These are phyloP conservation scores for Drosophila borborema DNA, from an alignment of 2,888 invertebrate genomes.

Conservation along the genomic window DNA sequence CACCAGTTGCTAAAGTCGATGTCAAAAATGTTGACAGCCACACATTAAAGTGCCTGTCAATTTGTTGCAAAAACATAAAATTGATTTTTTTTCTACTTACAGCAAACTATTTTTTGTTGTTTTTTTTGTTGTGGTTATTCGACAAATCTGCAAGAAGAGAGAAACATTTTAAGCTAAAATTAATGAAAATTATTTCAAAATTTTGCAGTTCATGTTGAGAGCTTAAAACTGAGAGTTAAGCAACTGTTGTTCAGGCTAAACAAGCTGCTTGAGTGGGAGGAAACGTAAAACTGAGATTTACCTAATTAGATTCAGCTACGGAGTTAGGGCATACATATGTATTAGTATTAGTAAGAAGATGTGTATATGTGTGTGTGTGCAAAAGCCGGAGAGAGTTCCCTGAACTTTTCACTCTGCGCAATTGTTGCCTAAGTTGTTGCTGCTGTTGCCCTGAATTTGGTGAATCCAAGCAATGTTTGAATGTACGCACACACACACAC, in stretches of 20 bases:
- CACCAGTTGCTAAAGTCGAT: background rate
- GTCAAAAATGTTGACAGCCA: constrained; percentile 9
- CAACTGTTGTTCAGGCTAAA: background rate
- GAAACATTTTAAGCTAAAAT: background rate
- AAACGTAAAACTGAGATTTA: constrained; percentile 13
- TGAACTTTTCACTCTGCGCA: constrained; percentile 42
- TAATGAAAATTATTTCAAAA: background rate
- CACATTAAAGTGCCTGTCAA: constrained; percentile 19
- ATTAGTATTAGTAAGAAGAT: background rate
- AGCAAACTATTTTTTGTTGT: background rate
- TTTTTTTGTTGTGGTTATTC: background rate
- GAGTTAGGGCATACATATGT: background rate
- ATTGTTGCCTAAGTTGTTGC: constrained; percentile 25
- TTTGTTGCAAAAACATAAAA: background rate
- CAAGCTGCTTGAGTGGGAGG: constrained; percentile 6
- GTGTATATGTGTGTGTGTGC: background rate
- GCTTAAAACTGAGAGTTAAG: background rate
- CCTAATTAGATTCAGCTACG: constrained; percentile 10
- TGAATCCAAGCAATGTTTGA: constrained; percentile 58
- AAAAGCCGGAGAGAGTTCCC: constrained; percentile 31
- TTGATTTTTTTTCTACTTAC: constrained; percentile 10
- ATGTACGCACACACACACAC: background rate
- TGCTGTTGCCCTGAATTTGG: constrained; percentile 64
- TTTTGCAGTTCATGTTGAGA: background rate
- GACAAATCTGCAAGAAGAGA: constrained; percentile 3